A percentile compares a stretch with the other conserved stretches of the same genome.
Conservation (phyloP, 2,113 vertebrate genomes). For the Heptranchias perlo region DNA sequence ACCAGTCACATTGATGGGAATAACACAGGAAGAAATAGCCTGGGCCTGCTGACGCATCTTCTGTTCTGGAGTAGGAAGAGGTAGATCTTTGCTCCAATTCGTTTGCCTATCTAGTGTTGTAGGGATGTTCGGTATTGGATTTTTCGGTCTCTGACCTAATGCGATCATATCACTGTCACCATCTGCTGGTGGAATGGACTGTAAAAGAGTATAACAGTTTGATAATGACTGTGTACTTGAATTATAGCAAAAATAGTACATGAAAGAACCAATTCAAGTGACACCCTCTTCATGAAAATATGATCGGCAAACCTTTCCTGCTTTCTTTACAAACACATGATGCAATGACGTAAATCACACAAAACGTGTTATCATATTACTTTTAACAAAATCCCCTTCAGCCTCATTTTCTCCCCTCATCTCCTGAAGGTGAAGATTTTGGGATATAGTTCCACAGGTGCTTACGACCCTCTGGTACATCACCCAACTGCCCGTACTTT, state of each 20-base stretch:
- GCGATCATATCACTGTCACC: constrained; percentile 78
- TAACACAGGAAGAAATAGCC: constrained; percentile 88
- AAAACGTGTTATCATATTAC: not conserved
- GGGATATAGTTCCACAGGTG: not conserved
- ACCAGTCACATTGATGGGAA: constrained; percentile 98
- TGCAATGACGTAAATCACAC: not conserved
- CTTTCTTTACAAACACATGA: not conserved
- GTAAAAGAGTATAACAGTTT: constrained; percentile 58
- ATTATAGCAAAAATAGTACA: not conserved
- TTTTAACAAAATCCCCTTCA: not conserved
- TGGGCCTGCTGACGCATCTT: constrained; percentile 90
- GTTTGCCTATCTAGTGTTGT: constrained; percentile 98
- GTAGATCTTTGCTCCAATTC: constrained; percentile 91
- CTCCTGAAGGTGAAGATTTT: not conserved
- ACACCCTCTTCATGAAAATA: not conserved
- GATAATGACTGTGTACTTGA: not conserved
- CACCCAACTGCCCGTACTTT: not conserved
- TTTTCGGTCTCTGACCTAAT: constrained; percentile 84
- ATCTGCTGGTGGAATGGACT: constrained; percentile 75
- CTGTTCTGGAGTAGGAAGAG: constrained; percentile 93
- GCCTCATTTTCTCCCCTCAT: not conserved
- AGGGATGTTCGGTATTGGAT: constrained; percentile 87
- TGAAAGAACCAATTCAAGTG: not conserved
- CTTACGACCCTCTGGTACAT: not conserved
- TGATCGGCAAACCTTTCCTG: not conserved